These are phyloP conservation scores for Merluccius polli DNA, from an alignment of 2,797 vertebrate genomes.

Conservation along the genomic window DNA sequence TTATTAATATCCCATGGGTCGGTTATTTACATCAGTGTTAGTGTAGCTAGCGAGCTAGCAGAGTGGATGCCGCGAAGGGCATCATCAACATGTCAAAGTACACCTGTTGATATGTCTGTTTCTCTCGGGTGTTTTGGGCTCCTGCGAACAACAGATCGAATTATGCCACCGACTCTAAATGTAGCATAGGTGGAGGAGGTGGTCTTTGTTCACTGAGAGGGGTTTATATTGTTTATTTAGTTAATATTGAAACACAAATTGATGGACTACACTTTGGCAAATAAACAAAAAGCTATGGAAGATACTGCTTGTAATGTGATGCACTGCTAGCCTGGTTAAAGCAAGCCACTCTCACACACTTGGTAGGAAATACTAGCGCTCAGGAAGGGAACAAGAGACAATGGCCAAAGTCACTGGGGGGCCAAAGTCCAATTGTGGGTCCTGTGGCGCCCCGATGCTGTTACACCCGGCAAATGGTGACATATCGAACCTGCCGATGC, in stretches of 20 bases:
- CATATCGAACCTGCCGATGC: conserved; percentile 15
- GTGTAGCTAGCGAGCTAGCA: background rate
- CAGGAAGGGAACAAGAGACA: background rate
- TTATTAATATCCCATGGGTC: background rate
- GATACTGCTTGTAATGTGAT: background rate
- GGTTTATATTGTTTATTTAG: background rate
- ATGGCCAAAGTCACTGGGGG: no score
- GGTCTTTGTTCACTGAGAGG: background rate
- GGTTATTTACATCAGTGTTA: conserved; percentile 2
- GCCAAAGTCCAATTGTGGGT: background rate
- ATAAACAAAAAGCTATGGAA: background rate
- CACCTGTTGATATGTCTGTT: background rate
- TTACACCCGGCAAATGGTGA: conserved; percentile 5
- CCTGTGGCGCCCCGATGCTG: background rate
- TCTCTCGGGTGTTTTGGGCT: conserved; percentile 1
- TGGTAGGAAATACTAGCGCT: conserved; percentile 18
- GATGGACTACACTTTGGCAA: no score
- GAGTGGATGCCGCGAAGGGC: background rate
- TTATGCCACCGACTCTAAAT: background rate
- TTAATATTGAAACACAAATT: background rate
- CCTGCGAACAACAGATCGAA: background rate
- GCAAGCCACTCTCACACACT: conserved; percentile 15
- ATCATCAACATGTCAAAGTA: background rate
- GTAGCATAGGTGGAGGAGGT: background rate
- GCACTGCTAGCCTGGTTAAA: background rate